Conservation (phyloP, 2,113 vertebrate genomes). For the Kryptolebias marmoratus region DNA sequence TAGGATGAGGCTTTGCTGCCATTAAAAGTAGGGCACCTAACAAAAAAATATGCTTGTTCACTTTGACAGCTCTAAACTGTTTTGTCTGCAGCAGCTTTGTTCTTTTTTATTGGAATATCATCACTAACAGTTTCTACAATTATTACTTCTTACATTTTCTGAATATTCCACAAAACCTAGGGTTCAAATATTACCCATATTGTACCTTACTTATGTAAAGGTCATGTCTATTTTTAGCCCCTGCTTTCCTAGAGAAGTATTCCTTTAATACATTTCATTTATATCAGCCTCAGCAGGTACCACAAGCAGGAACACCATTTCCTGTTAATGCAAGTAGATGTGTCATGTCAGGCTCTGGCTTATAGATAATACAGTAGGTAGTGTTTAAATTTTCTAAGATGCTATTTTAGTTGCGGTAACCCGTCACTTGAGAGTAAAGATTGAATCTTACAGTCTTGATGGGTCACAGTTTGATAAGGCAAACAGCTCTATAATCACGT, state of each 20-base stretch:
- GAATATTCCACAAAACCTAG: conserved; percentile 15
- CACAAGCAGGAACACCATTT: conserved; percentile 11
- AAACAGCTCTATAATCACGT: conserved; percentile 57
- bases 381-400: conserved; percentile 14
- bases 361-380: conserved; percentile 16
- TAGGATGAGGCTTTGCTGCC: conserved; percentile 36
- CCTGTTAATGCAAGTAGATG: background rate
- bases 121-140: no score
- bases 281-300: conserved; percentile 4
- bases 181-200: conserved; percentile 15
- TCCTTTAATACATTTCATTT: background rate
- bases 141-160: background rate
- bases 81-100: background rate
- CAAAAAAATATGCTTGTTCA: conserved; percentile 11
- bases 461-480: conserved; percentile 12
- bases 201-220: conserved; percentile 9
- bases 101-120: no score
- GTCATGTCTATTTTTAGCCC: background rate
- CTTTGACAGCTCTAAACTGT: conserved; percentile 2
- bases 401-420: conserved; percentile 14
- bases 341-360: conserved; percentile 11
- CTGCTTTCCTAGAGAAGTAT: conserved; percentile 6
- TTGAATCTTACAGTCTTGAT: conserved; percentile 31
- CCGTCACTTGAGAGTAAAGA: conserved; percentile 47
- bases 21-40: conserved; percentile 31